Evolutionary conservation across 2,113 vertebrate species (phyloP).

Genomic region (Sinocyclocheilus rhinocerous): DNA sequence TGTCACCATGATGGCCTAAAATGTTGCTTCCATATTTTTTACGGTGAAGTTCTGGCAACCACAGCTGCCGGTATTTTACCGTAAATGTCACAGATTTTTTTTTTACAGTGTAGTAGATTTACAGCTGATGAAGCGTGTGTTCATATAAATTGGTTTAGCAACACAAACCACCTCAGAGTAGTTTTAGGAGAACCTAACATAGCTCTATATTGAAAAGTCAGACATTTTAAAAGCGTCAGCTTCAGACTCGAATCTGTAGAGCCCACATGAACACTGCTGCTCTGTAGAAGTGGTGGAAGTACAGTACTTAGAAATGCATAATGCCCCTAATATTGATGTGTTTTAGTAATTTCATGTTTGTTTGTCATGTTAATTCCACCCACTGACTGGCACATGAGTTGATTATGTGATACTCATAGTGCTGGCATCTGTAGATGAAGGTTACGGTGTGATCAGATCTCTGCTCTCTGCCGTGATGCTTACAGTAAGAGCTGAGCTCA

Average conservation of each 20-base stretch:
- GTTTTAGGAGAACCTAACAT: neutral
- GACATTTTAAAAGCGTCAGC: neutral
- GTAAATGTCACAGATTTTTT: too few species aligned
- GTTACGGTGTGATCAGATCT: conserved; percentile 10
- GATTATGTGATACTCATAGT: neutral
- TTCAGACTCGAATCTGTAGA: neutral
- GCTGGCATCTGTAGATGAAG: neutral
- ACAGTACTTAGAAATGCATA: neutral
- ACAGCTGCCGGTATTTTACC: too few species aligned
- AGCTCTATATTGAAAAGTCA: neutral
- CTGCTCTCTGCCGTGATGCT: conserved; percentile 24
- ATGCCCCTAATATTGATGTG: neutral
- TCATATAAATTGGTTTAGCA: neutral
- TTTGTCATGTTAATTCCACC: neutral
- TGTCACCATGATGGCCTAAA: too few species aligned
- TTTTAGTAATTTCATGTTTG: neutral
- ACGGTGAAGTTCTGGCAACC: too few species aligned
- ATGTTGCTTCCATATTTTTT: too few species aligned
- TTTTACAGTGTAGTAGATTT: too few species aligned
- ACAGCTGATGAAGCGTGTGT: neutral
- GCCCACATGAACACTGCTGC: neutral
- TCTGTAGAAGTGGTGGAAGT: neutral
- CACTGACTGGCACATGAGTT: neutral
- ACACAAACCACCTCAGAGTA: neutral
- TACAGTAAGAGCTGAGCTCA: conserved; percentile 50